Conservation (phyloP, 2,888 invertebrate genomes). For the Limnephilus rhombicus region DNA sequence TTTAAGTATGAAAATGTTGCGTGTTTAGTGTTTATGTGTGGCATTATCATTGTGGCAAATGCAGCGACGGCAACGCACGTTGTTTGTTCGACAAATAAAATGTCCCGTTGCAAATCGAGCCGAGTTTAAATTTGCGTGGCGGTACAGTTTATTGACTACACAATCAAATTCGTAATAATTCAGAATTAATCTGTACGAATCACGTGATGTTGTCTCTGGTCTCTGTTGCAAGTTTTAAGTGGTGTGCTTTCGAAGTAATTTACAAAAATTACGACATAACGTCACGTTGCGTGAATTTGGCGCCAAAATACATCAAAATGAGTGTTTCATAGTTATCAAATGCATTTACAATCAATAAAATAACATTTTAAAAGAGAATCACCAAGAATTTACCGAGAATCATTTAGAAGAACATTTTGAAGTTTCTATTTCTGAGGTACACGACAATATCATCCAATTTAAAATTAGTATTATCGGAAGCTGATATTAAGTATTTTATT, state of each 20-base stretch:
- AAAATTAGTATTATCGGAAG: no score
- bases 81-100: not conserved
- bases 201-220: not conserved
- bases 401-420: not conserved
- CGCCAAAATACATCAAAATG: not conserved
- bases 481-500: no score
- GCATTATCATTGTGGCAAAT: not conserved
- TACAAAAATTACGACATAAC: not conserved
- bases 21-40: not conserved
- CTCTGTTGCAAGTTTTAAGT: slow-evolving; percentile 2
- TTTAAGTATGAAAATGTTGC: not conserved
- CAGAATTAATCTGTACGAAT: not conserved
- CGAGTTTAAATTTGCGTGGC: not conserved
- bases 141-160: slow-evolving; percentile 2
- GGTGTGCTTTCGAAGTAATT: not conserved
- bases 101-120: not conserved
- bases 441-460: no score
- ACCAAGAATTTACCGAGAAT: not conserved
- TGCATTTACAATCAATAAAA: no score
- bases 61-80: not conserved
- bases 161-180: not conserved
- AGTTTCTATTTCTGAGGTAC: no score
- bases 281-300: not conserved
- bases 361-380: no score
- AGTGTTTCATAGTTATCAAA: not conserved